Evolutionary conservation across 2,113 vertebrate species (phyloP), one percentile per base, ranked within the genome.

Genomic region (Aldabrachelys gigantea): DNA sequence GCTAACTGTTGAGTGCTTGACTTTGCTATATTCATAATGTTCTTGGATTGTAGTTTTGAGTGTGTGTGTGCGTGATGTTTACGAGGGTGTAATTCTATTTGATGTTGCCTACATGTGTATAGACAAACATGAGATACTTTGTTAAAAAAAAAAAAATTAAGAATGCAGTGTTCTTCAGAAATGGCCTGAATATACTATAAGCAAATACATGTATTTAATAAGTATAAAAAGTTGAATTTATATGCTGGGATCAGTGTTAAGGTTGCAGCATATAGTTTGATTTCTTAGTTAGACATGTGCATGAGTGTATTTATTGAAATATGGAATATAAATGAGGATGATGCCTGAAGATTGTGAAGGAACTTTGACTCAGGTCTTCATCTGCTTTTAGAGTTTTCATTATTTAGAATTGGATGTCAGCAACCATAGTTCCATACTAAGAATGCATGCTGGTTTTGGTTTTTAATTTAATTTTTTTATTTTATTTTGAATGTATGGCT

Each of bases 281-380:
- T 88, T 21, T 10, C 2, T 76, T 78, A 87, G 2, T 54, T 21
- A 54, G 53, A 82, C 52, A 88, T 87, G 54, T 72, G 17, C 69
- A 41, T 10, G 1, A 0, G 0, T 5, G 17, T 80, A 2, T 83
- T 91, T 27, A 57, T 0, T 85, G 44, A 86, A 75, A 29, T 75
- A 81, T 2, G 2, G 1, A 6, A 75, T 27, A 24, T 41, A 22
- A 75, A 80, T 82, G 81, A 69, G 54, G 8, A 92, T 50, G 44
- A 82, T 87, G 82, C 81, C 4, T 4, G 76, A 87, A 91, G 59
- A 62, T 62, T 62, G 59, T 62, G 59, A 62, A 35, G 62, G 59
- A 79, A 84, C 72, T 25, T 80, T 83, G 69, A 91, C 12, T 57
- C 10, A 8, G 3, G 82, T 19, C 21, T 38, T 94, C 65, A 50